Base-by-base conservation (phyloP, 2,888 invertebrate genomes). In the Brachycybe producta region DNA sequence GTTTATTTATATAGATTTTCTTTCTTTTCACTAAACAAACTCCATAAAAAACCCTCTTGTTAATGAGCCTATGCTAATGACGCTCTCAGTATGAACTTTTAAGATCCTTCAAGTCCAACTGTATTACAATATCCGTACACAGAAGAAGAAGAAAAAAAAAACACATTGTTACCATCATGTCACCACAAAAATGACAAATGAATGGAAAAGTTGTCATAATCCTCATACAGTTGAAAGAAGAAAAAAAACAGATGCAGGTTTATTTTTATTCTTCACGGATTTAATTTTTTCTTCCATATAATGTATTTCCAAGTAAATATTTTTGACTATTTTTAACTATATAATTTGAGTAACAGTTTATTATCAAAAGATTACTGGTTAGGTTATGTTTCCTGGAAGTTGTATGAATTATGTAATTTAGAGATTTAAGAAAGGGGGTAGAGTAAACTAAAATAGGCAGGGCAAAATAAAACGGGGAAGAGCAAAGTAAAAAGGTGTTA, bases 61-160 rank as follows among this genome's bases (percentile, higher is more conserved):
- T 47, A 47, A 47, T 47, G 47, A 47, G 47, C 32, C 47, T 32
- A 24, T 32, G 47, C 47, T 47, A 47, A 47, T 47, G 47, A 47
- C 32, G 47, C 27, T 30, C 30, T 34, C 44, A 30, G 24, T 24
- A 41, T 8, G 32, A 8, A 11, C 32, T 17, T 19, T 39, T 39
- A 19, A 21, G 17, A 13, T 27, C 19, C 30, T 28, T 43, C 43
- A 43, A 43, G 26, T 28, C 26, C 21, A 28, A 28, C 5, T 27
- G 43, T 27, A 43, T 15, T 43, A 28, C 5, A 30, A 30, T 27
- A 43, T 15, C 30, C 30, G 15, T 19, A 17, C 17, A 19, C 28
- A 15, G 7, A 34, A 23, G 19, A 26, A 24, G 47, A 24, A 36
- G 35, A 23, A 30, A 36, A 7, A 8, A 13, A 30, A n/a, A 11